Evolutionary conservation across 2,888 invertebrate genomes (phyloP).

Genomic region (Parnassius glacialis): DNA sequence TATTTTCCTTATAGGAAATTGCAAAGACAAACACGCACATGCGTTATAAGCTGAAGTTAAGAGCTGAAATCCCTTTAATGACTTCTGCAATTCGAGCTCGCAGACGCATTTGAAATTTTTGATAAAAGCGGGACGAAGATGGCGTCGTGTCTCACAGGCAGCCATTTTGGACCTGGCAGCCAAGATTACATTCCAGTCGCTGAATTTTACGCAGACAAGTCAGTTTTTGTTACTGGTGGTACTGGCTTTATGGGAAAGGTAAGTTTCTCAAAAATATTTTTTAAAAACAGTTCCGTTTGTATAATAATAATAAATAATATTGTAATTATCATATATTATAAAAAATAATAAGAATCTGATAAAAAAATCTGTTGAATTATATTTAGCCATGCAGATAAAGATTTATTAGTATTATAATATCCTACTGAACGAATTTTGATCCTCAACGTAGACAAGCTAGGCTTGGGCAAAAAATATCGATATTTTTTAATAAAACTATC

Average conservation of each 20-base stretch:
- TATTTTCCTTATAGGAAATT: neutral
- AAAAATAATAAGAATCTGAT: neutral
- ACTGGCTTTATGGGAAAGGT: constrained; percentile 95
- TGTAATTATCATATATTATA: too few relatives aligned
- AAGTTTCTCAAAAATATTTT: constrained; percentile 33
- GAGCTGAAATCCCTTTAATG: constrained; percentile 30
- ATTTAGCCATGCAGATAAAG: too few relatives aligned
- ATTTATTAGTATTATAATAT: too few relatives aligned
- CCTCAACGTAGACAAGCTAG: too few relatives aligned
- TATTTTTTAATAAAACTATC: too few relatives aligned
- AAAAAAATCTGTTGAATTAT: neutral
- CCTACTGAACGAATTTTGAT: too few relatives aligned
- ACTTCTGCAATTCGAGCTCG: constrained; percentile 24
- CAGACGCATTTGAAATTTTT: constrained; percentile 25
- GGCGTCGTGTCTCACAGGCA: constrained; percentile 66
- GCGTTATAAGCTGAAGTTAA: constrained; percentile 27
- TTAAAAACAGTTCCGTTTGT: neutral
- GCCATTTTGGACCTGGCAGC: constrained; percentile 48
- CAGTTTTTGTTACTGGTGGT: constrained; percentile 90
- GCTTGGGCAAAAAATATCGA: too few relatives aligned
- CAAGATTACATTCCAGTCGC: constrained; percentile 79
- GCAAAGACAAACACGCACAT: constrained; percentile 32
- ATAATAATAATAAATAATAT: too few relatives aligned
- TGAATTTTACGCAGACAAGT: constrained; percentile 86
- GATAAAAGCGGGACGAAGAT: constrained; percentile 44